These are phyloP conservation scores for Ephestia elutella DNA, from an alignment of 1,140 invertebrate species.

Conservation along the genomic window DNA sequence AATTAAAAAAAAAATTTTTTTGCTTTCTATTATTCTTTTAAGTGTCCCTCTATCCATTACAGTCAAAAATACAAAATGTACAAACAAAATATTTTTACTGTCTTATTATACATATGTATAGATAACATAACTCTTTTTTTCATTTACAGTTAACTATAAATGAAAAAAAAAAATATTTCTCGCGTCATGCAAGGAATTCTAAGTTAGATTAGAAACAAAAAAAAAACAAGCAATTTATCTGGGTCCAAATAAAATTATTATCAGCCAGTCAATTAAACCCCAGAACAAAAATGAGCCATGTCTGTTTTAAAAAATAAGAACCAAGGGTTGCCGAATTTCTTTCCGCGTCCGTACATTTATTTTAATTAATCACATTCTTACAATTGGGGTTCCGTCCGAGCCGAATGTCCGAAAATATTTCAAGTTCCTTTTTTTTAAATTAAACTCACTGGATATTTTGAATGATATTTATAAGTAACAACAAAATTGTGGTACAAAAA, in stretches of 20 bases:
- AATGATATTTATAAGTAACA: too few species aligned
- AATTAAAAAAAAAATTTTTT: too few species aligned
- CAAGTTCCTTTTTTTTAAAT: conserved; percentile 38
- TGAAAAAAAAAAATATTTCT: too few species aligned
- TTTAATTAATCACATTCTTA: conserved; percentile 72
- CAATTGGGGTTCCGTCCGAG: conserved; percentile 57
- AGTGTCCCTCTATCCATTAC: too few species aligned
- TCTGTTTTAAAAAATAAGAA: conserved; percentile 53
- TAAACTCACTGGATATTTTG: conserved; percentile 1
- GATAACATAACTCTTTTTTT: too few species aligned
- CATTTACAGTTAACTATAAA: too few species aligned
- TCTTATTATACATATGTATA: too few species aligned
- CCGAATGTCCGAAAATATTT: conserved; percentile 66
- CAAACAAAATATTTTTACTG: too few species aligned
- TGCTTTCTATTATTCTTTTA: too few species aligned
- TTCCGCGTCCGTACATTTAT: conserved; percentile 64
- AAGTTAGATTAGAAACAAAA: neutral
- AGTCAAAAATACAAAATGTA: too few species aligned
- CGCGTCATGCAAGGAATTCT: neutral
- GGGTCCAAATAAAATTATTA: conserved; percentile 48
- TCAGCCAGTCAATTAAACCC: conserved; percentile 55
- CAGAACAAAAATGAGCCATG: conserved; percentile 59
- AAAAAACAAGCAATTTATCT: neutral
- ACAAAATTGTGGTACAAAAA: too few species aligned
- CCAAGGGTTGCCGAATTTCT: conserved; percentile 67